Base-by-base conservation (phyloP, 37 sponge, comb jelly and placozoan species). In the Diacarnus erythraeanus region DNA sequence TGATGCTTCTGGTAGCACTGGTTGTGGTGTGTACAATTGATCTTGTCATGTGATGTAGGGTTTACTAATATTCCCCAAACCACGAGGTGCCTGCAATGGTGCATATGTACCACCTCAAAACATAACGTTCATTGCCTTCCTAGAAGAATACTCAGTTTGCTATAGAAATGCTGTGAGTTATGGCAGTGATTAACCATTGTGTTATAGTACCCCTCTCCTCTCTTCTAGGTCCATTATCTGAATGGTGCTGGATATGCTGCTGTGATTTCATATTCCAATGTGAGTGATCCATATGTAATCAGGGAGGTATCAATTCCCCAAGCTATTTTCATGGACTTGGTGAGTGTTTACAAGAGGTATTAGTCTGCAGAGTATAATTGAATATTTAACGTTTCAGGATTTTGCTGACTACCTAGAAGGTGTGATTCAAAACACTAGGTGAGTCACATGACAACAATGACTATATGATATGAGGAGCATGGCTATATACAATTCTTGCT, bases 1-100 rank as follows among this genome's bases (percentile, higher is more conserved):
- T 63, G 18, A 20, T 23, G 26, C 20, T 68, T 34, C 38, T 27
- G n/a, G n/a, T n/a, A n/a, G n/a, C n/a, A 38, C 38, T 34, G 18
- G 27, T 68, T 68, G 8, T 38, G 6, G 35, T 23, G 25, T 20
- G 8, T 9, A 64, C 9, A 6, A 27, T 38, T 68, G 35, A 35
- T 35, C 20, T 5, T 20, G 69, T 34, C 39, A 35, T 68, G 35
- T 34, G 8, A 35, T 68, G 34, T 22, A 74, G 74, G 83, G 83
- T 29, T 27, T 25, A 27, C 56, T 83, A 76, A 68, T 75, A 22
- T 84, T 77, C 34, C 56, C 77, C 30, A 42, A 43, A 0, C 84
- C 84, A 23, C 70, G 61, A 21, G 76, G 76, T 84, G 84, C 84
- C 40, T 84, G 84, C 56, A 5, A 40, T 25, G 42, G 68, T 23